Conservation (phyloP, 2,888 invertebrate species). For the Suillia variegata region DNA sequence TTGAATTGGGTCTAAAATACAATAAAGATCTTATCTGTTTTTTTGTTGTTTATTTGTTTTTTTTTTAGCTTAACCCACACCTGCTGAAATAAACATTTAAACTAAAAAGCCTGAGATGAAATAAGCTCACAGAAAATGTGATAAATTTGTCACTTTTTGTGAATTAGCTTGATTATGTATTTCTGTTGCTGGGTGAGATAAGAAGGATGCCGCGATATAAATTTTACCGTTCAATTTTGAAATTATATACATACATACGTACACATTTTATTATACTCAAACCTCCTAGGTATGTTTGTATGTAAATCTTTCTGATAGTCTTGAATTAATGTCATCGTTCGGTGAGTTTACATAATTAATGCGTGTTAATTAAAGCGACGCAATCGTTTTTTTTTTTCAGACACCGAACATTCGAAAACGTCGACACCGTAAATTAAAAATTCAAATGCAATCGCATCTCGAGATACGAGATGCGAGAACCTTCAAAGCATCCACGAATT, state of each 20-base stretch:
- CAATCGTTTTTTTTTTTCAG: slow-evolving; percentile 36
- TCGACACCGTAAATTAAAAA: not conserved
- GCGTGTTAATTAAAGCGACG: slow-evolving; percentile 40
- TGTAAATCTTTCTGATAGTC: not conserved
- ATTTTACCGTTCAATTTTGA: not conserved
- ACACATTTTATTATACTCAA: too few species aligned
- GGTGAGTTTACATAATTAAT: slow-evolving; percentile 48
- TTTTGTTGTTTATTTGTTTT: too few species aligned
- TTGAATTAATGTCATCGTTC: slow-evolving; percentile 17
- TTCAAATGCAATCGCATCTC: slow-evolving; percentile 9
- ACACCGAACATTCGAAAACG: slow-evolving; percentile 13
- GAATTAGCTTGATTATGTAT: slow-evolving; percentile 7
- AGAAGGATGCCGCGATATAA: too few species aligned
- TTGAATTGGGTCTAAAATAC: too few species aligned
- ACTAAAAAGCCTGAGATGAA: not conserved
- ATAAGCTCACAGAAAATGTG: slow-evolving; percentile 25
- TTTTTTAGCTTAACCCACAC: too few species aligned
- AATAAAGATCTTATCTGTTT: too few species aligned
- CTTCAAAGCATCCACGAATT: too few species aligned
- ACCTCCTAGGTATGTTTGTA: not conserved
- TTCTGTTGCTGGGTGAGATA: not conserved
- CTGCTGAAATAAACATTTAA: too few species aligned
- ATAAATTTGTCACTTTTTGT: slow-evolving; percentile 33
- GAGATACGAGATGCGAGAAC: too few species aligned
- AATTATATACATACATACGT: not conserved